Conservation (phyloP, 2,113 vertebrate species). For the Ammodytes marinus region DNA sequence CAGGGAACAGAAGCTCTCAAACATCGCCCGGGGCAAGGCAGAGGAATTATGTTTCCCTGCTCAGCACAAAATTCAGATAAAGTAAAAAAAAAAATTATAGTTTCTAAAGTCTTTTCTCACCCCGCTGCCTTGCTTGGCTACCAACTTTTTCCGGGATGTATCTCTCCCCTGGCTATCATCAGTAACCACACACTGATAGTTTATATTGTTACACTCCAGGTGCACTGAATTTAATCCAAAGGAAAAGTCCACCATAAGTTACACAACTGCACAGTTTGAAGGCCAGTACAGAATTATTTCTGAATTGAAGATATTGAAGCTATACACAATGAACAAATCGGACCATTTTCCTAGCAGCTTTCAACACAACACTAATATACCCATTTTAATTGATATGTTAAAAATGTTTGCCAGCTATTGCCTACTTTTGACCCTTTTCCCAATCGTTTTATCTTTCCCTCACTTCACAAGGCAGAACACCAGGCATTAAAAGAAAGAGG, state of each 20-base stretch:
- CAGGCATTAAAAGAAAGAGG: neutral
- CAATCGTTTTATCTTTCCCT: too few species aligned
- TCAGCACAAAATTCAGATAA: slow-evolving; percentile 52
- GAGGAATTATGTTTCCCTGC: slow-evolving; percentile 41
- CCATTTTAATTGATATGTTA: neutral
- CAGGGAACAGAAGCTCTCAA: slow-evolving; percentile 59
- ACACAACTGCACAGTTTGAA: slow-evolving; percentile 40
- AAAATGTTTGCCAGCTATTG: neutral
- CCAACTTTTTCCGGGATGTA: slow-evolving; percentile 48
- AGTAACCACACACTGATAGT: slow-evolving; percentile 57
- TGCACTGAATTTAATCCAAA: slow-evolving; percentile 57
- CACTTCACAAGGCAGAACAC: neutral
- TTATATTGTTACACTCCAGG: slow-evolving; percentile 61
- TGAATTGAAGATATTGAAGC: neutral
- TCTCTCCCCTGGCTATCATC: slow-evolving; percentile 54
- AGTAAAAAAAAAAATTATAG: slow-evolving; percentile 27
- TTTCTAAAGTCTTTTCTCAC: slow-evolving; percentile 39
- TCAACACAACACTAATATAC: neutral
- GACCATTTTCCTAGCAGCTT: slow-evolving; percentile 1
- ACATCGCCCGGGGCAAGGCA: slow-evolving; percentile 33
- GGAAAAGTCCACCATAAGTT: slow-evolving; percentile 27
- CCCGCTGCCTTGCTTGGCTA: slow-evolving; percentile 32
- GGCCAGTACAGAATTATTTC: slow-evolving; percentile 20
- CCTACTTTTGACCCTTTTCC: too few species aligned
- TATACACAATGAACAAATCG: neutral